Evolutionary conservation across 2,888 invertebrate species (phyloP).

Genomic region (Nebria salina): DNA sequence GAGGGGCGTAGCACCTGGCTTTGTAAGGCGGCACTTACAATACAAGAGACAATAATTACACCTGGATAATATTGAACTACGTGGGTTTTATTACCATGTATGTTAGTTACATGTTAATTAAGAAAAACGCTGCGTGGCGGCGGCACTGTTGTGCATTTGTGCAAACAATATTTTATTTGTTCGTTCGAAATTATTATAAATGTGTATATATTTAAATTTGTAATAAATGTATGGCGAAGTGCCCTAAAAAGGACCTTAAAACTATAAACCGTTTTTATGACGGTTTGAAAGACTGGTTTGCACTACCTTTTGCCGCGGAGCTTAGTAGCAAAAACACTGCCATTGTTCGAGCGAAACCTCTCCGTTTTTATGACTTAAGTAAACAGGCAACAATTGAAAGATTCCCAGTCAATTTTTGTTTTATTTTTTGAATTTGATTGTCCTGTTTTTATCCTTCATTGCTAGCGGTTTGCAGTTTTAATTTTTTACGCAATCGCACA

Average conservation of each 20-base stretch:
- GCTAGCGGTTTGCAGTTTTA: slow-evolving; percentile 8
- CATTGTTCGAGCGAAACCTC: slow-evolving; percentile 25
- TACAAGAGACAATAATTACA: not conserved
- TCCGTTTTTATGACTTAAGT: slow-evolving; percentile 14
- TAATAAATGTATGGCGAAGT: not conserved
- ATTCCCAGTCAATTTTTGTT: slow-evolving; percentile 17
- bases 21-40: not conserved
- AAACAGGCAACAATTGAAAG: slow-evolving; percentile 25
- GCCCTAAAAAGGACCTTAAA: not conserved
- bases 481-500: slow-evolving; percentile 8
- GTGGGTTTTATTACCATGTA: not conserved
- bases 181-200: not conserved
- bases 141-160: not conserved
- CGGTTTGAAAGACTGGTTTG: not conserved
- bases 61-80: not conserved
- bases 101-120: slow-evolving; percentile 31
- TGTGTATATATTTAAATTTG: not conserved
- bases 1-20: not conserved
- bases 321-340: slow-evolving; percentile 11
- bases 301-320: not conserved
- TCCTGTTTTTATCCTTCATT: slow-evolving; percentile 11
- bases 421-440: slow-evolving; percentile 27
- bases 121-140: not conserved
- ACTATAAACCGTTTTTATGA: not conserved
- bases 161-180: not conserved